Percentiles rank a stretch among this genome's conserved stretches.
Evolutionary conservation across 2,888 invertebrate species (phyloP).

Genomic region (Petrophora chlorosata): DNA sequence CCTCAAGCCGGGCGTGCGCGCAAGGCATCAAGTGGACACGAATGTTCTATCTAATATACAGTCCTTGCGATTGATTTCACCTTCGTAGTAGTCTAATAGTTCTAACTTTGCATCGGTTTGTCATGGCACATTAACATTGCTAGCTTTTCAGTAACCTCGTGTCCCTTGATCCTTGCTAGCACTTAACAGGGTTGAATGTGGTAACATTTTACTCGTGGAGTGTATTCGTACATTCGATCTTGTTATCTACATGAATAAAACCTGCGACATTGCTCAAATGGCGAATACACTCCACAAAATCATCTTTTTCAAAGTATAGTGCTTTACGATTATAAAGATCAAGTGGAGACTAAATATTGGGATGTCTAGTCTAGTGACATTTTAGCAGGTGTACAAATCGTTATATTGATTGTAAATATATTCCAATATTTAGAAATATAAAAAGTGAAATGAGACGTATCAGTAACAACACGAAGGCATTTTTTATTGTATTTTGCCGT

Average conservation of each 20-base stretch:
- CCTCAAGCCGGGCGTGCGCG: slow-evolving; percentile 63
- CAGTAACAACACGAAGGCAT: slow-evolving; percentile 72
- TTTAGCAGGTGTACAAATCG: slow-evolving; percentile 78
- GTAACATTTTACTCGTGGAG: slow-evolving; percentile 72
- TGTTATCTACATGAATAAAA: slow-evolving; percentile 14
- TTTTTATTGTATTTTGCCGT: slow-evolving; percentile 77
- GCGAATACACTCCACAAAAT: slow-evolving; percentile 58
- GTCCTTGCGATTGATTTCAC: slow-evolving; percentile 55
- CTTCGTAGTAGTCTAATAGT: slow-evolving; percentile 52
- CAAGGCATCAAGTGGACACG: slow-evolving; percentile 77
- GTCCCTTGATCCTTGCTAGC: slow-evolving; percentile 79
- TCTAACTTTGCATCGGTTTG: slow-evolving; percentile 67
- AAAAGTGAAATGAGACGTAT: slow-evolving; percentile 63
- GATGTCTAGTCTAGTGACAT: slow-evolving; percentile 71
- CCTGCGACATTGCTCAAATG: slow-evolving; percentile 34
- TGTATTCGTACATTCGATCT: slow-evolving; percentile 55
- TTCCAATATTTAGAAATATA: slow-evolving; percentile 79
- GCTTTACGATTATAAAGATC: slow-evolving; percentile 64
- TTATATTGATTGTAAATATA: slow-evolving; percentile 75
- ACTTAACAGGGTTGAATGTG: slow-evolving; percentile 78
- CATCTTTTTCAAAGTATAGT: slow-evolving; percentile 60
- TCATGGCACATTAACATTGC: slow-evolving; percentile 67
- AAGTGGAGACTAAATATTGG: slow-evolving; percentile 76
- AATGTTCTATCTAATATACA: slow-evolving; percentile 62
- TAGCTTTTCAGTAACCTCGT: slow-evolving; percentile 75